Evolutionary conservation across 2,113 vertebrate genomes (phyloP).

Genomic region (Elgaria multicarinata): DNA sequence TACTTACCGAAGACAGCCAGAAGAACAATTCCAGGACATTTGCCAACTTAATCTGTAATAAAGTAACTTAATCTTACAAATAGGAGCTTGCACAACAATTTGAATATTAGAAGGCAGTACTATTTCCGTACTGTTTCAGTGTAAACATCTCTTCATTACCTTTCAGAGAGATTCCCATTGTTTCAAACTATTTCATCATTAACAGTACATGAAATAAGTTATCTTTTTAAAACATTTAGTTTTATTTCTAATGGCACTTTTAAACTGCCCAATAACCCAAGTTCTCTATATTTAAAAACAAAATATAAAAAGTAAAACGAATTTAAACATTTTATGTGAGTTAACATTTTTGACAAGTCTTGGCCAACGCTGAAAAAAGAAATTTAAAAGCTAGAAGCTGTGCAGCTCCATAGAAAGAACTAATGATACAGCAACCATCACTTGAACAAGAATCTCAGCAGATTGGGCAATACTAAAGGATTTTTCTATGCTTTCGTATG

Average conservation of each 20-base stretch:
- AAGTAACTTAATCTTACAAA: neutral
- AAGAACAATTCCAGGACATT: neutral
- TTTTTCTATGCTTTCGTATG: too few relatives aligned
- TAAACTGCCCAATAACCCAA: too few relatives aligned
- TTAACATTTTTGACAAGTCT: too few relatives aligned
- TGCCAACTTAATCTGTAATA: neutral
- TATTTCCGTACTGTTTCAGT: constrained; percentile 78
- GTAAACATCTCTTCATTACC: constrained; percentile 75
- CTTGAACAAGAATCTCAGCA: neutral
- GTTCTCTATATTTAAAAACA: too few relatives aligned
- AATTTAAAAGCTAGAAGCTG: neutral
- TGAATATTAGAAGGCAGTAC: neutral
- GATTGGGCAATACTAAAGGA: too few relatives aligned
- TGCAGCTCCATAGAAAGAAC: neutral
- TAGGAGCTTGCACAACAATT: rapidly evolving
- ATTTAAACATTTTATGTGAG: too few relatives aligned
- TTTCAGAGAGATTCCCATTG: constrained; percentile 93
- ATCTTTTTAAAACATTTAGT: neutral
- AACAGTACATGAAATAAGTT: constrained; percentile 62
- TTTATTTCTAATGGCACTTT: neutral
- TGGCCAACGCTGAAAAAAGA: too few relatives aligned
- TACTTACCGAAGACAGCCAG: neutral
- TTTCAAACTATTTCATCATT: constrained; percentile 78
- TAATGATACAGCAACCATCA: neutral
- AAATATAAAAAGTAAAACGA: too few relatives aligned